Base-by-base conservation (phyloP, 1,140 invertebrate species). In the Scaptomyza graminum region DNA sequence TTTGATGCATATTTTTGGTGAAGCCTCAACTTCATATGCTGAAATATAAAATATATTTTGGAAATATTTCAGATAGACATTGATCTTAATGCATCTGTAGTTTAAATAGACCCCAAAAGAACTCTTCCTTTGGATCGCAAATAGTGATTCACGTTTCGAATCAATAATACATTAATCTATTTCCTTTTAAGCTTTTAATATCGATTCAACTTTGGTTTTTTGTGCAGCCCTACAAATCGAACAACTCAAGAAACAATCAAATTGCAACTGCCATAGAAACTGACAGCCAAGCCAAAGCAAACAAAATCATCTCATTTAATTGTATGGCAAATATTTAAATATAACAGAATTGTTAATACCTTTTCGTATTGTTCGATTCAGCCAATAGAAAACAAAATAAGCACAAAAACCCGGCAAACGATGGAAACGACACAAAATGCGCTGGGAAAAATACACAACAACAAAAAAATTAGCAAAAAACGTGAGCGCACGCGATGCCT, bases 401-500 rank as follows among this genome's bases (percentile, higher is more conserved):
- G n/a, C 7, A 18, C 28, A 49, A 7, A 8, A 34, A 34, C 31
- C 15, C 31, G 37, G 37, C 9, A 39, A 54, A 54, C 15, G 51
- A 39, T 34, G 9, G 44, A 52, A 52, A 12, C 13, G 28, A 52
- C 51, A 52, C 1, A 43, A 8, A 68, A 56, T 47, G 55, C 37
- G 41, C 55, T 37, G 63, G 57, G 63, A 75, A 75, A 80, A 71
- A 22, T 22, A 22, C 18, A 22, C 2, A 75, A 34, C 13, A 76
- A 76, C 22, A 77, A 74, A 76, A 78, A 79, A 88, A 88, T 88
- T 88, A 88, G 83, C 83, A 83, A 88, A 88, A 88, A 88, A 83
- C 79, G 83, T 83, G 70, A 59, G 62, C 68, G 83, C 79, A 88
- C 83, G 83, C 83, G 72, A 88, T 70, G 60, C 51, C 63, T 64